Percentiles rank a stretch among this genome's conserved stretches.
phyloP scores from a whole-genome alignment of 35 echinoderm and acorn worm species.

The Patiria miniata region DNA sequence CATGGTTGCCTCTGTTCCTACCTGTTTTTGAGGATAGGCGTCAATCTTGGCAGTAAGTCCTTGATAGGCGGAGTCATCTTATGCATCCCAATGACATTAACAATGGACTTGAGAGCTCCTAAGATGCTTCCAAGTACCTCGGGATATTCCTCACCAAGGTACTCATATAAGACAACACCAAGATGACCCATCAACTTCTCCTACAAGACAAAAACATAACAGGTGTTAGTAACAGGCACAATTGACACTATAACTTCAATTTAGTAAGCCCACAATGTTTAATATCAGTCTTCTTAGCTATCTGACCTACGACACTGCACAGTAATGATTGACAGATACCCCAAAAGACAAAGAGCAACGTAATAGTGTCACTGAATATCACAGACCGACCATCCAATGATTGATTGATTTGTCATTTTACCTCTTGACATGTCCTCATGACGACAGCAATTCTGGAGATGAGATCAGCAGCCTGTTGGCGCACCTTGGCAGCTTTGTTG shows the following conservation, averaged over 20 bases:
- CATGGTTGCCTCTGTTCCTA: constrained; percentile 48
- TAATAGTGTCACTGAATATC: too few relatives aligned
- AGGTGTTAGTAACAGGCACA: not conserved
- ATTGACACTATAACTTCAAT: too few relatives aligned
- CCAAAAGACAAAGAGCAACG: too few relatives aligned
- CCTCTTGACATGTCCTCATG: constrained; percentile 99
- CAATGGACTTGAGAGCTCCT: constrained; percentile 92
- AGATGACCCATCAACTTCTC: constrained; percentile 99
- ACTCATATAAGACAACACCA: constrained; percentile 96
- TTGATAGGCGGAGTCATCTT: constrained; percentile 99
- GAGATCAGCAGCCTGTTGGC: constrained; percentile 97
- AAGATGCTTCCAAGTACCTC: constrained; percentile 98
- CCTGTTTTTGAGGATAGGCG: constrained; percentile 98
- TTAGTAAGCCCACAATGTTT: too few relatives aligned
- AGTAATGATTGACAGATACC: too few relatives aligned
- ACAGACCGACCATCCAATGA: too few relatives aligned
- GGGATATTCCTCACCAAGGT: constrained; percentile 97
- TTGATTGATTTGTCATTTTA: too few relatives aligned
- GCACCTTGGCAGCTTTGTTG: constrained; percentile 96
- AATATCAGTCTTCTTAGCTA: too few relatives aligned
- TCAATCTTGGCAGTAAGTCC: constrained; percentile 87
- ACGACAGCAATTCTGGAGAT: constrained; percentile 98
- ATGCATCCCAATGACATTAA: constrained; percentile 99
- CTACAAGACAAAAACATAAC: constrained; percentile 46
- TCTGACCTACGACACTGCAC: too few relatives aligned